Base-by-base conservation (phyloP, 2,113 vertebrate species). In the Corythornis cristatus region DNA sequence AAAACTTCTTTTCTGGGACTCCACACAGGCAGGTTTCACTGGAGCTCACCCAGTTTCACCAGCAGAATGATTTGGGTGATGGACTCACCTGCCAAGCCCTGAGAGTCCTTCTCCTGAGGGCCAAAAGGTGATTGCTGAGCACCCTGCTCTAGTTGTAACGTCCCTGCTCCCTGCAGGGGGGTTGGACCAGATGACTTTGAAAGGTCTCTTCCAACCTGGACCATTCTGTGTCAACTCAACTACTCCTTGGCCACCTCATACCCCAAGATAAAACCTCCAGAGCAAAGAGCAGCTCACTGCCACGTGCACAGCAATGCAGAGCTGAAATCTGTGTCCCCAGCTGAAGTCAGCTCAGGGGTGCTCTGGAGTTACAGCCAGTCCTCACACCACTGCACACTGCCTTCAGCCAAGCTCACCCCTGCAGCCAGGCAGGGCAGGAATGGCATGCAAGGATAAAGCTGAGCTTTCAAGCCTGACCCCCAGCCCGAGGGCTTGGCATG, bases 21-120 rank as follows among this genome's bases (percentile, higher is more conserved):
- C 64, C 4, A 0, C 0, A 1, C 28, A 13, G 0, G 0, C 31
- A 68, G 50, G 23, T 35, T 66, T 31, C n/a, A 4, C 18, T 2
- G 11, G 9, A 46, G 42, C 15, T 61, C 35, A 19, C 20, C 6
- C 0, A 12, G 53, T 68, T 74, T 35, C 68, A 75, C 10, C 15
- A 25, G 53, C 46, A 58, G 45, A 29, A 28, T 4, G 5, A 19
- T 57, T 3, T 25, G 65, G 60, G 64, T 62, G 43, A 17, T 8
- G 35, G 26, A 35, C 65, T 40, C 4, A 0, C 57, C 28, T 60
- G 33, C 23, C 37, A 19, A 21, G 40, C 42, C 78, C 50, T 53
- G 20, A 23, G 2, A 7, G 6, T 42, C 42, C 48, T 68, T 25
- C 54, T 42, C 71, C 29, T 21, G 16, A 31, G 66, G 70, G 35